Percentiles rank a stretch among this genome's conserved stretches.
Evolutionary conservation across 2,888 invertebrate genomes (phyloP).

Genomic region (Troilus luridus): DNA sequence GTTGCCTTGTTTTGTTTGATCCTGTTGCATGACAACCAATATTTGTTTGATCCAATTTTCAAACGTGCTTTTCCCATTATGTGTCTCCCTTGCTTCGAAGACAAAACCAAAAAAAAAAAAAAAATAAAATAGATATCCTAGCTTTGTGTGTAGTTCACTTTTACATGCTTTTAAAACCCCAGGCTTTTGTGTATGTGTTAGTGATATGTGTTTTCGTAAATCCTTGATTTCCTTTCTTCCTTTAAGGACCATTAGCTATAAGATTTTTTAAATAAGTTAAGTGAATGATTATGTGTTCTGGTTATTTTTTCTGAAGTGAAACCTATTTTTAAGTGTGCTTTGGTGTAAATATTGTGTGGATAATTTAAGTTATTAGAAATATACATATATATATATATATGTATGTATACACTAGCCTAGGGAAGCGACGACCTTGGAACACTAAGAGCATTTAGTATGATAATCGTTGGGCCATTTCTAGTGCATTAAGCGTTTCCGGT

Average conservation of each 20-base stretch:
- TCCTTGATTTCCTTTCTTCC: conserved; percentile 29
- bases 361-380: no score
- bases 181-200: background rate
- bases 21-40: conserved; percentile 25
- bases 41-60: conserved; percentile 1
- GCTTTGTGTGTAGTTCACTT: background rate
- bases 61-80: conserved; percentile 22
- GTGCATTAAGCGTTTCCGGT: conserved; percentile 1
- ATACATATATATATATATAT: background rate
- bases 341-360: no score
- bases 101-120: background rate
- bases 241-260: background rate
- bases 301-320: background rate
- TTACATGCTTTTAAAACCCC: background rate
- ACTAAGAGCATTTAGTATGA: background rate
- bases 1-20: background rate
- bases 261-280: background rate
- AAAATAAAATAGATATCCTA: background rate
- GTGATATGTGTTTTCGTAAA: background rate
- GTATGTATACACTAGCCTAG: background rate
- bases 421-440: background rate
- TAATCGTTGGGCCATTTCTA: background rate
- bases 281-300: background rate
- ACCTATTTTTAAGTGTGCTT: background rate
- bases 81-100: conserved; percentile 40